phyloP scores from a whole-genome alignment of 2,888 invertebrate genomes.

The Hypomecis punctinalis region DNA sequence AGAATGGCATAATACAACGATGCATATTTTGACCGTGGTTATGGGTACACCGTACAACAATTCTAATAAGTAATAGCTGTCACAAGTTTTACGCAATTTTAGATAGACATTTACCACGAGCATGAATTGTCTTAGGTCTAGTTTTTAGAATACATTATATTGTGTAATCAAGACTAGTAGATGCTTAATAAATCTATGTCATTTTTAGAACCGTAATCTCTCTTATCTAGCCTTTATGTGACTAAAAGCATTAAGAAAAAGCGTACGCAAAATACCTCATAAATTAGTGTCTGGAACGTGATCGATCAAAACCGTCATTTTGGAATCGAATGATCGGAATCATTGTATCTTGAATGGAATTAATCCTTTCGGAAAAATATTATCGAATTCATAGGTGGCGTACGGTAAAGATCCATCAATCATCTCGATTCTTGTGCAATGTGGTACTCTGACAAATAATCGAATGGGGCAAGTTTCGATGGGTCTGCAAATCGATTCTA shows the following conservation, averaged over 20 bases:
- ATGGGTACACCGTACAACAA: too few relatives aligned
- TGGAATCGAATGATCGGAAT: conserved; percentile 50
- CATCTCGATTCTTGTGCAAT: conserved; percentile 69
- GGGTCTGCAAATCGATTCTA: conserved; percentile 75
- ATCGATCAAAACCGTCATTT: conserved; percentile 59
- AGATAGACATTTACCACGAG: neutral
- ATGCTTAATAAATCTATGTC: conserved; percentile 50
- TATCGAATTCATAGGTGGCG: conserved; percentile 54
- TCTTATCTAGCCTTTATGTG: conserved; percentile 49
- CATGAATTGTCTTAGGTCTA: neutral
- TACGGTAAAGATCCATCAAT: conserved; percentile 64
- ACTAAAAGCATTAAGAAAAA: conserved; percentile 37
- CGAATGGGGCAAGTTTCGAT: conserved; percentile 53
- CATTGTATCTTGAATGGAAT: conserved; percentile 58
- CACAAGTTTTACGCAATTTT: neutral
- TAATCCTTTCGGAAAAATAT: conserved; percentile 73
- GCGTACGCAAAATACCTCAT: conserved; percentile 51
- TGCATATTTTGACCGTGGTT: too few relatives aligned
- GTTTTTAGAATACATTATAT: conserved; percentile 43
- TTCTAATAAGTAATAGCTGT: neutral
- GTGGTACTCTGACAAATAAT: conserved; percentile 64
- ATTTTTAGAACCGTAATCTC: conserved; percentile 47
- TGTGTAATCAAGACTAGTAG: conserved; percentile 43
- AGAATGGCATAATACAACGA: too few relatives aligned
- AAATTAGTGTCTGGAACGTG: conserved; percentile 46